phyloP scores from a whole-genome alignment of 2,797 vertebrate species.

The Acridotheres tristis region DNA sequence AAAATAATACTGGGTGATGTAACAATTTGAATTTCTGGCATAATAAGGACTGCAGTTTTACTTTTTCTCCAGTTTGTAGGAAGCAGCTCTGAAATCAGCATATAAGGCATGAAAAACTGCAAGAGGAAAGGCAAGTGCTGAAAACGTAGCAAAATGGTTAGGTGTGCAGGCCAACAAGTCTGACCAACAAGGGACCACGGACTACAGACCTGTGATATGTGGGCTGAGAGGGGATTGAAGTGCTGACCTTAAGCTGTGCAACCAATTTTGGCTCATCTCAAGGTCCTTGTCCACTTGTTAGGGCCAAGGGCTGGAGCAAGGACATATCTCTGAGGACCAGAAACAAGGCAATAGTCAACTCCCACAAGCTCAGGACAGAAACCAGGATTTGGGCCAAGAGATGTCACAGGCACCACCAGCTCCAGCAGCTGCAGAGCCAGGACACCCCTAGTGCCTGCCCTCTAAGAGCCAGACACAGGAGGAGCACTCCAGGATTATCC shows the following conservation, averaged over 20 bases:
- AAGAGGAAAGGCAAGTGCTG: background rate
- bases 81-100: background rate
- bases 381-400: background rate
- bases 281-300: background rate
- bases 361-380: background rate
- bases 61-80: background rate
- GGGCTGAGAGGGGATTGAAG: background rate
- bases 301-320: background rate
- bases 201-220: background rate
- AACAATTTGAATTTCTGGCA: background rate
- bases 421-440: background rate
- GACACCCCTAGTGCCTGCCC: background rate
- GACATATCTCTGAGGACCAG: accelerated
- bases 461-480: background rate
- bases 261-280: background rate
- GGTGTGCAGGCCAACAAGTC: background rate
- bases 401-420: background rate
- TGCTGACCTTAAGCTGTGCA: background rate
- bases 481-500: background rate
- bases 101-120: background rate
- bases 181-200: background rate
- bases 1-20: background rate
- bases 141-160: background rate
- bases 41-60: background rate
- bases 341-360: background rate